phyloP scores from a whole-genome alignment of 92 coral and sea anemone species.

The Palythoa grandiflora region DNA sequence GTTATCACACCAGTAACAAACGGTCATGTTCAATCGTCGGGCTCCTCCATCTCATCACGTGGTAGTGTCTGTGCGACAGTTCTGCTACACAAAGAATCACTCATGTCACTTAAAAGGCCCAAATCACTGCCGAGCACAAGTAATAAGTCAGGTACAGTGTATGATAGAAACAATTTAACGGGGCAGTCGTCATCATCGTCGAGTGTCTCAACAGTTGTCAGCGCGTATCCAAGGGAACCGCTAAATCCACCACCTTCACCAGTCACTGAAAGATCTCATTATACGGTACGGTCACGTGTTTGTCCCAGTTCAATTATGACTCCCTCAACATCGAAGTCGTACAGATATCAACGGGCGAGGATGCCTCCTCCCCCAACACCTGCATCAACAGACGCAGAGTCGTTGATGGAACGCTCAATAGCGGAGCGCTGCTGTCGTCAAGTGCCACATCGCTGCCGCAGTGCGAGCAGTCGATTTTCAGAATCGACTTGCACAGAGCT shows the following conservation, averaged over 20 bases:
- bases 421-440: slow-evolving; percentile 77
- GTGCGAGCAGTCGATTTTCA: slow-evolving; percentile 72
- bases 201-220: slow-evolving; percentile 86
- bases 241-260: slow-evolving; percentile 98
- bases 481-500: slow-evolving; percentile 78
- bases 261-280: slow-evolving; percentile 94
- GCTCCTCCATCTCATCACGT: slow-evolving; percentile 71
- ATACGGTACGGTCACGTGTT: slow-evolving; percentile 82
- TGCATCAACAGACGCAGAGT: slow-evolving; percentile 90
- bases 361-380: slow-evolving; percentile 98
- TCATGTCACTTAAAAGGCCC: slow-evolving; percentile 63
- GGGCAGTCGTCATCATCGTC: slow-evolving; percentile 94
- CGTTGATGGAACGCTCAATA: slow-evolving; percentile 69
- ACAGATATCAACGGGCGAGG: slow-evolving; percentile 84
- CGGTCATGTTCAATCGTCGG: slow-evolving; percentile 65
- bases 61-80: slow-evolving; percentile 68
- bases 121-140: slow-evolving; percentile 72
- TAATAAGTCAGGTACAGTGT: slow-evolving; percentile 86
- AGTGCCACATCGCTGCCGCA: slow-evolving; percentile 74
- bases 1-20: slow-evolving; percentile 78
- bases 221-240: slow-evolving; percentile 86
- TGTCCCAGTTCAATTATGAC: slow-evolving; percentile 88
- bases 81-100: slow-evolving; percentile 71
- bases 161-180: slow-evolving; percentile 92
- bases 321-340: slow-evolving; percentile 92